phyloP scores from a whole-genome alignment of 2,797 vertebrate genomes.

The Silurus aristotelis region DNA sequence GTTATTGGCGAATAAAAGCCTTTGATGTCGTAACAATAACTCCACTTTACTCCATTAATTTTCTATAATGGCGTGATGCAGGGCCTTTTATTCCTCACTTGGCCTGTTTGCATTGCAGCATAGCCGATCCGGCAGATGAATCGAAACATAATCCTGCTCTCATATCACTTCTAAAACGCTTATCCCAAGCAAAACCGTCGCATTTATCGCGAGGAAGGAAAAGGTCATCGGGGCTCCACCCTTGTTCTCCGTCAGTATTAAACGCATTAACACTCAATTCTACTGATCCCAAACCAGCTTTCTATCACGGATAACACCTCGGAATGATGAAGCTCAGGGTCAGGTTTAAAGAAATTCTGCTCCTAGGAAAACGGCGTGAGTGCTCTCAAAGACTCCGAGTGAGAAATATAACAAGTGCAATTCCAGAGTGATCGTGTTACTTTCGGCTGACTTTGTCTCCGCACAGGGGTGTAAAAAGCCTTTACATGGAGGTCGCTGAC shows the following conservation, averaged over 20 bases:
- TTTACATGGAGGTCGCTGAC: conserved; percentile 21
- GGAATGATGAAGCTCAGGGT: neutral
- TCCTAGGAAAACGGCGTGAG: neutral
- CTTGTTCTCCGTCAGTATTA: neutral
- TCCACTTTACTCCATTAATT: neutral
- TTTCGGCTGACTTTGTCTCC: conserved; percentile 13
- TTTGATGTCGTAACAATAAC: neutral
- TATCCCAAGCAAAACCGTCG: neutral
- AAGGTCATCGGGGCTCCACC: neutral
- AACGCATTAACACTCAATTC: neutral
- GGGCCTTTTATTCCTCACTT: neutral
- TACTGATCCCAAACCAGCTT: neutral
- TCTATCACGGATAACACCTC: too few relatives aligned
- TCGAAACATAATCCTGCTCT: neutral
- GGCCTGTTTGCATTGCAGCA: neutral
- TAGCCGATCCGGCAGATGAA: neutral
- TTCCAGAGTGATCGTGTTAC: conserved; percentile 23
- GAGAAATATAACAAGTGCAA: conserved; percentile 19
- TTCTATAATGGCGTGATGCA: neutral
- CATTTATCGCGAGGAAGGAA: neutral
- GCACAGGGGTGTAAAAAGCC: conserved; percentile 18
- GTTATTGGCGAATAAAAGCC: neutral
- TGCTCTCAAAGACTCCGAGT: neutral
- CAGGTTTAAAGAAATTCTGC: neutral
- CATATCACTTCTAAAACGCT: neutral